Base-by-base conservation (phyloP, 2,797 vertebrate genomes). In the Crenuchus spilurus region DNA sequence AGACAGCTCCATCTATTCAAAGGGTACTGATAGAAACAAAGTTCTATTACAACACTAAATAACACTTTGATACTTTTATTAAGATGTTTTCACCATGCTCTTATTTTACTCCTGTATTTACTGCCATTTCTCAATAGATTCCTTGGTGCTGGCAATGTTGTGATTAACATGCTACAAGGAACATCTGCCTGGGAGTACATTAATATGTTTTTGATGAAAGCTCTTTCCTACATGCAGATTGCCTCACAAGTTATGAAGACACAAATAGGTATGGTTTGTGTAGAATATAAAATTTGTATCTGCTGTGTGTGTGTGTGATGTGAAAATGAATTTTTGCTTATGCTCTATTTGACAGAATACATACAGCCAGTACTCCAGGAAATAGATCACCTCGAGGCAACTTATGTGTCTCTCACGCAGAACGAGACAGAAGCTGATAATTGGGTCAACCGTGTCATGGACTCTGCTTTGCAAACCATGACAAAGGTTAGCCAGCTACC, bases 171-270 rank as follows among this genome's bases (percentile, higher is more conserved):
- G n/a, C 44, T 88, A 22, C 48, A 84, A 69, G 14, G 41, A 28
- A 72, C 89, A 1, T 88, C 92, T 10, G 83, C 82, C 14, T 51
- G 80, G 77, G 70, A 88, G n/a, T 67, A 84, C 20, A 16, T 92
- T 58, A 82, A 89, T 24, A 52, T 2, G 0, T 10, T 86, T 33
- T 80, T 94, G 11, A 76, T 33, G 60, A 73, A 64, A 8, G 78
- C 70, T 2, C 88, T 88, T 62, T 81, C 87, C 41, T 84, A 82
- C 68, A 88, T 94, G 88, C 81, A 80, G 57, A 20, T 77, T 33
- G 79, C 70, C 1, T 83, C 72, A 24, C 42, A 80, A 52, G 49
- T 70, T 20, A 41, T 91, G 3, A 70, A 85, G 6, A 78, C 72
- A 20, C 74, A 80, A 67, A 61, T 70, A 64, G 74, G 85, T 84